Evolutionary conservation across 2,888 invertebrate species (phyloP), one percentile per base, ranked within the genome.

Genomic region (Morpho deidamia): DNA sequence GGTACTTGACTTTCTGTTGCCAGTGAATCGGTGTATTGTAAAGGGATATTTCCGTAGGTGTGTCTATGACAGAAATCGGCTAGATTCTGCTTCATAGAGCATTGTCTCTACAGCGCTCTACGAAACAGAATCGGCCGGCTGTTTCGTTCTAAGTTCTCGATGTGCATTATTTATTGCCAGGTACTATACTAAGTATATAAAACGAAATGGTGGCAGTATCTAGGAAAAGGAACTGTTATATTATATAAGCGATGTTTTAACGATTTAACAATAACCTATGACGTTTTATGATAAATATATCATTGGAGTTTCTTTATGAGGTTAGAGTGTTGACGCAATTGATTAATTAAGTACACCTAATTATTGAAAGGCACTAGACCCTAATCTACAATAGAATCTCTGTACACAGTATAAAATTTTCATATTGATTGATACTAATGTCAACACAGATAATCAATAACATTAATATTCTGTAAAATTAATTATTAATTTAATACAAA

Each of bases 301-400:
- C 11, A 50, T 47, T 55, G 52, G 55, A 57, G 52, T 53, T 43
- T 42, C 12, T 48, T 39, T n/a, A 32, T 57, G 59, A 54, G 53
- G 53, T 51, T 44, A 44, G 59, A 51, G 48, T 38, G 12, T 46
- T 23, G 14, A 42, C 49, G 53, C 48, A 62, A 61, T 63, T 59
- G 63, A 58, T 23, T 55, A 62, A 68, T 74, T 77, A 81, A 79
- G 78, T 80, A 85, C 79, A 72, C 70, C 79, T 83, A 81, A 76
- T 70, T 72, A 71, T 71, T 74, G 74, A 76, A 88, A 88, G 87
- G 87, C 87, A 87, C 87, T 87, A 86, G 76, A 76, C 82, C 81
- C 82, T 85, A 86, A 74, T 72, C 83, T 86, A 87, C 81, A 55
- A 81, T 83, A 82, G 65, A 78, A 75, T 83, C 76, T 86, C 79